Conservation (phyloP, 2,797 vertebrate species). For the Percopsis omiscomaycus region DNA sequence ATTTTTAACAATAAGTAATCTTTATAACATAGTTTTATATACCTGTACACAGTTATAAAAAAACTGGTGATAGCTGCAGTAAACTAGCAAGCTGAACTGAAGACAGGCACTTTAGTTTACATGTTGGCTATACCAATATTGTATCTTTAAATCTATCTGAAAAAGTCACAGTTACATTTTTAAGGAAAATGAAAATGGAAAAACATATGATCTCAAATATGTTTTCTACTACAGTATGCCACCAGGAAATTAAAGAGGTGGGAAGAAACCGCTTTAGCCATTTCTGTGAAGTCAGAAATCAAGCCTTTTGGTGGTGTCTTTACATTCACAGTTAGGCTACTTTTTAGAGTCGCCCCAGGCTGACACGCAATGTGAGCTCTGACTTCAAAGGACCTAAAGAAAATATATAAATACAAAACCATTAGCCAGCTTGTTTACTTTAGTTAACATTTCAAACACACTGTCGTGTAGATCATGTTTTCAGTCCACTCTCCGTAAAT, state of each 20-base stretch:
- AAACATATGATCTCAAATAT: neutral
- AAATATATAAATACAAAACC: conserved; percentile 80
- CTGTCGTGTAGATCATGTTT: conserved; percentile 64
- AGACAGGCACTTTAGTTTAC: no score
- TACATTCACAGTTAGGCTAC: conserved; percentile 58
- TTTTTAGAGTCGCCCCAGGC: conserved; percentile 53
- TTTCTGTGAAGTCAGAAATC: conserved; percentile 42
- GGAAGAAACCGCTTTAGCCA: conserved; percentile 10
- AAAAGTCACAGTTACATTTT: no score
- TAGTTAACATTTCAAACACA: conserved; percentile 79
- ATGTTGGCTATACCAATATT: no score
- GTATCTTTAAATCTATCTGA: no score
- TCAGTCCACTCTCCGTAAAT: conserved; percentile 57
- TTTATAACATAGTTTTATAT: no score
- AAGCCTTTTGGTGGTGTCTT: conserved; percentile 43
- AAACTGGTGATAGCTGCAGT: no score
- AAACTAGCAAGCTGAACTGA: no score
- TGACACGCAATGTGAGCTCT: conserved; percentile 54
- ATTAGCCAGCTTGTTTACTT: conserved; percentile 79
- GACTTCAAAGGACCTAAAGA: conserved; percentile 77
- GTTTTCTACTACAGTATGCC: neutral
- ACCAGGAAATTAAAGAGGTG: neutral
- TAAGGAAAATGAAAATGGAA: no score
- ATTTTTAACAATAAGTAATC: no score
- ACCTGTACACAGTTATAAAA: no score